Evolutionary conservation across 2,113 vertebrate species (phyloP), one percentile per base, ranked within the genome.

Genomic region (Melozone crissalis): DNA sequence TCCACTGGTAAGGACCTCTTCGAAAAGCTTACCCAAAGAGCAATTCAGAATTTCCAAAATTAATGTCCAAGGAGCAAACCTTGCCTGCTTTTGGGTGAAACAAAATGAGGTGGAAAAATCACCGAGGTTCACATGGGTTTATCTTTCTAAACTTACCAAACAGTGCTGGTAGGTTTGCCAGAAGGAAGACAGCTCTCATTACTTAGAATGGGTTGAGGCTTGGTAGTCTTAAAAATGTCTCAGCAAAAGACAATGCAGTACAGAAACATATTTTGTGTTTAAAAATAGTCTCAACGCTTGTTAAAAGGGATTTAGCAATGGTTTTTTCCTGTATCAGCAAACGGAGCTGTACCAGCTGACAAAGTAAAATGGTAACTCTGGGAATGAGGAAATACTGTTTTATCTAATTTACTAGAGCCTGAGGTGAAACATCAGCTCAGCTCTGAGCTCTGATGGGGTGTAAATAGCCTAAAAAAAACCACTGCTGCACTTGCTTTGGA

Each of bases 401-500:
- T 31, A 71, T 22, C 39, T 61, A 26, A 81, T 84, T 66, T 72
- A 73, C 39, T 76, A 54, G 44, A 85, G 78, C 35, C 31, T 1
- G 2, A 46, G 46, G 72, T 94, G 65, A 93, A 91, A 90, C 47
- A 76, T 95, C 79, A 95, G 91, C 91, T 85, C 21, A 10, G 46
- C 55, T 79, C 28, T 84, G 52, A 93, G 75, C 57, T 80, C 68
- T 16, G 37, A 68, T 4, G 21, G 41, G 51, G 80, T 93, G 43
- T 67, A 80, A 93, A 68, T 1, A 76, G 35, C 63, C 59, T 26
- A 55, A 66, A 90, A 28, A 67, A 66, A 88, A 91, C 31, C 23
- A 87, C 3, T 39, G 24, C 27, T 41, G 63, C 27, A 33, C 68
- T 87, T 90, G 63, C 80, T 87, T 84, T 59, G 15, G 49, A 92